Conservation (phyloP, 2,113 vertebrate genomes). For the Uropsilus gracilis region DNA sequence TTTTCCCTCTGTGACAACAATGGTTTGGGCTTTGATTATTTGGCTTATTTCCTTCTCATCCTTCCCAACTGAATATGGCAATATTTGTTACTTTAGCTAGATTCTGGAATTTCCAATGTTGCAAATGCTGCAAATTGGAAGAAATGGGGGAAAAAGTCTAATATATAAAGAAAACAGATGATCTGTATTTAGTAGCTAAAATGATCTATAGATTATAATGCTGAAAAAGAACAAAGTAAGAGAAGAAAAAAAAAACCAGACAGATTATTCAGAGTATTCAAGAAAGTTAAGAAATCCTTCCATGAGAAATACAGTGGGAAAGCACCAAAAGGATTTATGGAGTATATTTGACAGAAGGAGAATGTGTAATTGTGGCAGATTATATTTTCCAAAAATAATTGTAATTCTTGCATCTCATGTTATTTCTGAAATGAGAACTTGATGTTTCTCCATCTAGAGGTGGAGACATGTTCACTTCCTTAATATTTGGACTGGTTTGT, state of each 20-base stretch:
- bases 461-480: neutral
- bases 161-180: neutral
- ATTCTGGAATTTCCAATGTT: neutral
- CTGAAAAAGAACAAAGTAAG: neutral
- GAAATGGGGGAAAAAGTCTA: neutral
- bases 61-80: neutral
- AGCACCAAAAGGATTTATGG: neutral
- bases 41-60: neutral
- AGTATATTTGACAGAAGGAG: neutral
- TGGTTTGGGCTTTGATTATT: neutral
- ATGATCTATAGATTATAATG: neutral
- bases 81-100: neutral
- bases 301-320: neutral
- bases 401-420: neutral
- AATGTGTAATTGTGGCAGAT: neutral
- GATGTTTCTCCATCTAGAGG: fast-evolving
- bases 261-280: neutral
- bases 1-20: neutral
- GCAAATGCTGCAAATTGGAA: neutral
- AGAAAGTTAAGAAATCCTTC: neutral
- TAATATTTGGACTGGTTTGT: neutral
- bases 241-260: neutral
- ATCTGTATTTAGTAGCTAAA: neutral
- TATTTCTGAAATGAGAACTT: neutral
- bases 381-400: neutral